Evolutionary conservation across 2,113 vertebrate genomes (phyloP).

Genomic region (Columba livia): DNA sequence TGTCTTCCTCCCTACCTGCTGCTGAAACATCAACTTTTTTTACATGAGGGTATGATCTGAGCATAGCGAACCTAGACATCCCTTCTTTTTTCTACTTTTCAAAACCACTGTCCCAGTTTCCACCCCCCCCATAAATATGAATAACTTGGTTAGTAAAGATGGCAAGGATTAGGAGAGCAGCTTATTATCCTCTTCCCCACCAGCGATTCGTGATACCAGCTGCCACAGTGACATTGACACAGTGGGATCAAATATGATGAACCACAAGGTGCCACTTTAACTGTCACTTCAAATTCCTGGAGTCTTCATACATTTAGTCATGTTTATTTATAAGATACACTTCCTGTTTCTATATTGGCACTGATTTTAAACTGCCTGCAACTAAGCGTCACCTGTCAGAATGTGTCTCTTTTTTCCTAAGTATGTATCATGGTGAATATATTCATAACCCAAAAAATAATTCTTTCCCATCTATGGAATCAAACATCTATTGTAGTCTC

Average conservation of each 20-base stretch:
- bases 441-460: conserved; percentile 17
- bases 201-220: conserved; percentile 38
- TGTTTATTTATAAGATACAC: conserved; percentile 68
- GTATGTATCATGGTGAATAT: conserved; percentile 14
- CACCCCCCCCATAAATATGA: neutral
- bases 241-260: conserved; percentile 61
- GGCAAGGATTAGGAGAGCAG: conserved; percentile 15
- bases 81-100: neutral
- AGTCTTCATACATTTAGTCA: conserved; percentile 60
- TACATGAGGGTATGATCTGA: neutral
- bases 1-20: neutral
- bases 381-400: conserved; percentile 54
- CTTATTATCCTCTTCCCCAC: conserved; percentile 43
- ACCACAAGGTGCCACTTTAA: conserved; percentile 65
- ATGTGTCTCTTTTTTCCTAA: conserved; percentile 16
- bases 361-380: conserved; percentile 45
- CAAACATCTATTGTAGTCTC: conserved; percentile 11
- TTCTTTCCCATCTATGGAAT: neutral
- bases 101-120: conserved; percentile 9
- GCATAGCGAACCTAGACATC: neutral
- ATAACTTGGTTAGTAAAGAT: conserved; percentile 23
- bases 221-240: conserved; percentile 56
- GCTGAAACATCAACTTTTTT: neutral
- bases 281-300: conserved; percentile 60
- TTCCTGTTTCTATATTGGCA: conserved; percentile 62